phyloP scores from a whole-genome alignment of 2,797 vertebrate species.

The Podargus strigoides region DNA sequence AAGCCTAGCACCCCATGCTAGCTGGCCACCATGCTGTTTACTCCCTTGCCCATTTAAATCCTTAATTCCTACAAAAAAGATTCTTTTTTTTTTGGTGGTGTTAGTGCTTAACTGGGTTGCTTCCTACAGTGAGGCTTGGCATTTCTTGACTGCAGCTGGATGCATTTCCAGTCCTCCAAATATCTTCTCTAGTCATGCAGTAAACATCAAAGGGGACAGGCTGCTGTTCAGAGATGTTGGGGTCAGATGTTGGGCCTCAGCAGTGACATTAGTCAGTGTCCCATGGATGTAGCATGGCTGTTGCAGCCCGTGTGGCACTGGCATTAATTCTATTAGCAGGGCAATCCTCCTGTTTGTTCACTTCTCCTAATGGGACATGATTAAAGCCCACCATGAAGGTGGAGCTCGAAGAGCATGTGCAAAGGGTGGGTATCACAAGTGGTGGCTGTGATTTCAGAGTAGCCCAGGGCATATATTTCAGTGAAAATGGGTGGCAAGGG shows the following conservation, averaged over 20 bases:
- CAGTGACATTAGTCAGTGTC: not conserved
- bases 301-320: fast-evolving
- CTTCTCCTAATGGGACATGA: not conserved
- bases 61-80: not conserved
- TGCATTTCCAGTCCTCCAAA: not conserved
- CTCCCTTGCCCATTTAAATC: not conserved
- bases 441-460: not conserved
- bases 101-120: not conserved
- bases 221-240: not conserved
- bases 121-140: not conserved
- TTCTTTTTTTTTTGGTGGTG: not conserved
- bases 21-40: not conserved
- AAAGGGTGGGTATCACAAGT: not conserved
- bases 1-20: not conserved
- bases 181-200: not conserved
- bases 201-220: not conserved
- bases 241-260: not conserved
- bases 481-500: no score
- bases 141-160: not conserved
- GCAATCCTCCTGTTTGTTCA: not conserved
- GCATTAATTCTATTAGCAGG: not conserved
- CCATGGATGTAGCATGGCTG: not conserved
- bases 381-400: not conserved
- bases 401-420: not conserved
- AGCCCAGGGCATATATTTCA: not conserved